Percentiles rank a stretch among this genome's conserved stretches.
phyloP scores from a whole-genome alignment of 2,888 invertebrate genomes.

The Drosophila siamana region DNA sequence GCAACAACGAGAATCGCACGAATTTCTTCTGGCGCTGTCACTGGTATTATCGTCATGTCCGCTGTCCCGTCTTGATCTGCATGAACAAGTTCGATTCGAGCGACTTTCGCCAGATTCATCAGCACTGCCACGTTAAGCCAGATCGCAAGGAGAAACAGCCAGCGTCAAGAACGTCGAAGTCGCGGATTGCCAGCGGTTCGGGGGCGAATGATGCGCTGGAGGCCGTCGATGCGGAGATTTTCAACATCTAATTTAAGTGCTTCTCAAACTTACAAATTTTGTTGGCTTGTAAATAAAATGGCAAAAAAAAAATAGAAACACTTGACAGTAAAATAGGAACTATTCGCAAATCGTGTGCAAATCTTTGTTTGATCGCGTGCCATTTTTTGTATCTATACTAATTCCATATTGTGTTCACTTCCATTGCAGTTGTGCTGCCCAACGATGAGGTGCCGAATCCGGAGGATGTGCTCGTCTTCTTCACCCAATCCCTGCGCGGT shows the following conservation, averaged over 20 bases:
- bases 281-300: conserved; percentile 57
- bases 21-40: conserved; percentile 85
- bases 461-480: conserved; percentile 84
- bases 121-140: conserved; percentile 82
- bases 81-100: conserved; percentile 84
- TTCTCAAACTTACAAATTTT: conserved; percentile 27
- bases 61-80: conserved; percentile 84
- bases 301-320: conserved; percentile 10
- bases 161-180: background rate
- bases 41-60: conserved; percentile 84
- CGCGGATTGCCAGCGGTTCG: background rate
- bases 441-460: conserved; percentile 83
- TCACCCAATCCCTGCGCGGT: conserved; percentile 85
- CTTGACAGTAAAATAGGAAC: conserved; percentile 10
- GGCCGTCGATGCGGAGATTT: conserved; percentile 40
- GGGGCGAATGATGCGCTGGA: conserved; percentile 20
- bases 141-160: conserved; percentile 59
- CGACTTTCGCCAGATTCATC: conserved; percentile 84
- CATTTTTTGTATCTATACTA: conserved; percentile 5
- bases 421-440: conserved; percentile 81
- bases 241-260: conserved; percentile 62
- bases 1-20: conserved; percentile 85
- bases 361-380: conserved; percentile 10
- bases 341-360: conserved; percentile 8
- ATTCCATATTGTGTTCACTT: conserved; percentile 15